Evolutionary conservation across 2,113 vertebrate genomes (phyloP), one percentile per base, ranked within the genome.

Genomic region (Apaloderma vittatum): DNA sequence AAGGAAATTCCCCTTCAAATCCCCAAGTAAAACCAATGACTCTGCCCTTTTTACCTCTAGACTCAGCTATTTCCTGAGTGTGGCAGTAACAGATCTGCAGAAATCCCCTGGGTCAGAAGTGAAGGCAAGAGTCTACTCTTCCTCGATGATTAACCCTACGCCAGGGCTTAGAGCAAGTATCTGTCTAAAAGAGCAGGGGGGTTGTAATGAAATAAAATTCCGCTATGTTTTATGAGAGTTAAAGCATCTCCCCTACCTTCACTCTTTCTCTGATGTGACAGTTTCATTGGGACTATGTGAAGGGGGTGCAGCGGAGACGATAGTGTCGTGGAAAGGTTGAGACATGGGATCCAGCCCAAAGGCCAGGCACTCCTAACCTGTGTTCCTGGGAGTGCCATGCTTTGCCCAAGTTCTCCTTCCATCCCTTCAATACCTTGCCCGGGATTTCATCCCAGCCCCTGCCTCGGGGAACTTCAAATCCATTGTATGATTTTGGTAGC

Each of bases 1-100:
- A 49, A 22, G 62, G 70, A 62, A 97, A 96, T 91, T 96, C 89
- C 95, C 96, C 91, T 36, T 74, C 76, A 62, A 45, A 73, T 91
- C 68, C 91, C 95, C 89, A 3, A 77, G 51, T n/a, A n/a, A 63
- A 81, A 43, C 18, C 46, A 37, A 4, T 13, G 83, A 81, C 12
- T 24, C 51, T 45, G 52, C 49, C 16, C 36, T 71, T 51, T 59
- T 79, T 29, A 12, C 17, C 27, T 1, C 17, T 8, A 15, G 83
- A 23, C 75, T 81, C 73, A 87, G 73, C 88, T 73, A 9, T 74
- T 96, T 96, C 91, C 88, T 91, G 75, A 6, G 1, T 13, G 55
- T 29, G 86, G 55, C 79, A 54, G 71, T 51, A 80, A 55, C 0
- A 0, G 59, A 62, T 30, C 75, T 2, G 12, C 86, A 94, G 84